A percentile compares a stretch with the other conserved stretches of the same genome.
Evolutionary conservation across 2,888 invertebrate species (phyloP).

Genomic region (Agrotis ipsilon): DNA sequence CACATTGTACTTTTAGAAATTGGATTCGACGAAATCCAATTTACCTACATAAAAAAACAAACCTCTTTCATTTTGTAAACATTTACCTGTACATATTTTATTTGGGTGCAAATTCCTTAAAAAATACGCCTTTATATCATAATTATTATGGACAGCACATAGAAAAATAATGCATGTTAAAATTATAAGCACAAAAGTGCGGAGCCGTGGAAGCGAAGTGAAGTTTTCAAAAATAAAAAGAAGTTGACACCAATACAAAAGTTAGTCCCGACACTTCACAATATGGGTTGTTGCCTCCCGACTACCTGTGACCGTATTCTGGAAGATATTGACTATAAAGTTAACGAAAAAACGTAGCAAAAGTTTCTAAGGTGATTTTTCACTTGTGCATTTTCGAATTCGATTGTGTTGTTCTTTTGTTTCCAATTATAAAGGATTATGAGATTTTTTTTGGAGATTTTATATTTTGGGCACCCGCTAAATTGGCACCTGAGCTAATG

Average conservation of each 20-base stretch:
- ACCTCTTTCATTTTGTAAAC: no score
- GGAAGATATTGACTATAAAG: constrained; percentile 1
- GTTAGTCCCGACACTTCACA: constrained; percentile 54
- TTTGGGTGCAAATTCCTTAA: neutral
- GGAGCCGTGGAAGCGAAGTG: constrained; percentile 19
- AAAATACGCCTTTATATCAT: neutral
- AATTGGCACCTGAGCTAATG: no score
- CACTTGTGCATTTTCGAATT: no score
- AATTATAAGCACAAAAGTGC: constrained; percentile 34
- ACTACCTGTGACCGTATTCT: constrained; percentile 61
- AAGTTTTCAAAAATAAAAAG: constrained; percentile 47
- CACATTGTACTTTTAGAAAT: no score
- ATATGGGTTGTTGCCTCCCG: constrained; percentile 48
- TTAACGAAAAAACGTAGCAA: neutral
- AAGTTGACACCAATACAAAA: constrained; percentile 58
- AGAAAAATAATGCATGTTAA: constrained; percentile 17
- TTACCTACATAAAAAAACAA: no score
- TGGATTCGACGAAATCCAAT: no score
- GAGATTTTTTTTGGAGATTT: no score
- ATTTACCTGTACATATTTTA: no score
- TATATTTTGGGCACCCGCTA: no score
- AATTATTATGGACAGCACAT: neutral
- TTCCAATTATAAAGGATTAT: no score
- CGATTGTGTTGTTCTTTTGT: no score
- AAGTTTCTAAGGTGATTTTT: no score